A percentile compares a stretch with the other conserved stretches of the same genome.
These are phyloP conservation scores for Bombus pascuorum DNA, from an alignment of 1,140 invertebrate species.

Conservation along the genomic window DNA sequence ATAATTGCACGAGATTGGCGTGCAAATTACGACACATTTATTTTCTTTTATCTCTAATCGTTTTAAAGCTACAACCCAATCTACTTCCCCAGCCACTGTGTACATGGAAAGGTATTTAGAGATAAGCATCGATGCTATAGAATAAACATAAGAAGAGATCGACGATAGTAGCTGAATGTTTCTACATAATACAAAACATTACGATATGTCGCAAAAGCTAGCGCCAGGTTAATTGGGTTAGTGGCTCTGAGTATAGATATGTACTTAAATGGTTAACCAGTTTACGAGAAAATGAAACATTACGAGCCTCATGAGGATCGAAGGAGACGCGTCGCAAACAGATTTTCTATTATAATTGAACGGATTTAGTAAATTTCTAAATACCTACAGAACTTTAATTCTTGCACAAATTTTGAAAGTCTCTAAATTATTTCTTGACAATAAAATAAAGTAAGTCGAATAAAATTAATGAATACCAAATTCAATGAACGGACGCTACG, in stretches of 20 bases:
- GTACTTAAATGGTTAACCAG: conserved; percentile 20
- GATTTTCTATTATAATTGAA: conserved; percentile 15
- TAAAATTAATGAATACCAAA: not conserved
- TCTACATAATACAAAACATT: conserved; percentile 18
- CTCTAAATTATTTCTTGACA: no score
- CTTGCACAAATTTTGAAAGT: no score
- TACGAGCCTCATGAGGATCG: not conserved
- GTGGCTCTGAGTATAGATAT: not conserved
- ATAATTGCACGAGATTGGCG: not conserved
- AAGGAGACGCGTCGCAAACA: not conserved
- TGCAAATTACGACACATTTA: not conserved
- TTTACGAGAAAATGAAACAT: conserved; percentile 19
- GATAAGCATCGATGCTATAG: conserved; percentile 2
- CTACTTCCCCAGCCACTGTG: not conserved
- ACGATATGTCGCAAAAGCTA: conserved; percentile 15
- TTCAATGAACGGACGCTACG: not conserved
- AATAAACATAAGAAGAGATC: conserved; percentile 1
- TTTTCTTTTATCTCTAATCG: not conserved
- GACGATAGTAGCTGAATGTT: conserved; percentile 22
- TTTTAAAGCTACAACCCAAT: not conserved
- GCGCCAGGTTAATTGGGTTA: conserved; percentile 40
- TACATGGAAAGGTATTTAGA: not conserved
- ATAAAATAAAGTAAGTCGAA: no score
- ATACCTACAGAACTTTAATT: not conserved
- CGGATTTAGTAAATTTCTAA: not conserved